A percentile compares a stretch with the other conserved stretches of the same genome.
phyloP scores from a whole-genome alignment of 2,797 vertebrate species.

The Urophycis tenuis region DNA sequence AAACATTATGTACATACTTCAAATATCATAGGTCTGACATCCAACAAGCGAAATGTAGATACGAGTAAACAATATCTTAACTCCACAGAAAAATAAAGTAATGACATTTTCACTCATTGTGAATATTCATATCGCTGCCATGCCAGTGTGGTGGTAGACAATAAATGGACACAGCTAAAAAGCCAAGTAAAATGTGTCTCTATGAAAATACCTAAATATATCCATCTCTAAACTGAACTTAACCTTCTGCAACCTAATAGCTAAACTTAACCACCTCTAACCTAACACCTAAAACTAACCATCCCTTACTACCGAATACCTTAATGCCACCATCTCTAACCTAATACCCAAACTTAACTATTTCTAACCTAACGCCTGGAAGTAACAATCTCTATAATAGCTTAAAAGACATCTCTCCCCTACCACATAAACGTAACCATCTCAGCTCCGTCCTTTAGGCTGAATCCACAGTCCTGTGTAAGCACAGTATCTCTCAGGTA shows the following conservation, averaged over 20 bases:
- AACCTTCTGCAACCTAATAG: neutral
- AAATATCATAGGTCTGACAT: too few species aligned
- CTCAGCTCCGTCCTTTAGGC: neutral
- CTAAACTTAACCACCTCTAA: neutral
- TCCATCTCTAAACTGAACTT: neutral
- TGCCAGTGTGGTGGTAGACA: too few species aligned
- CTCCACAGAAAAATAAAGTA: too few species aligned
- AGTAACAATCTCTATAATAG: neutral
- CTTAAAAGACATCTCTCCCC: neutral
- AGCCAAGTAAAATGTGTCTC: too few species aligned
- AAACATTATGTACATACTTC: too few species aligned
- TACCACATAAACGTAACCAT: neutral
- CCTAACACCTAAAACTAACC: neutral
- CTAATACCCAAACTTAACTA: neutral
- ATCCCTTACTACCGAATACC: neutral
- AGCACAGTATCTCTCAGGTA: constrained; percentile 49
- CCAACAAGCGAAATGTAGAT: neutral
- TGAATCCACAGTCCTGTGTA: too few species aligned
- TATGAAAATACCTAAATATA: neutral
- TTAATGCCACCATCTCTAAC: too few species aligned
- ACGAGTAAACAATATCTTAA: neutral
- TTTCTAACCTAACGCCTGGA: neutral
- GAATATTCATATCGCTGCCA: neutral
- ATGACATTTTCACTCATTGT: neutral
- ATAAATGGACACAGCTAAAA: too few species aligned